phyloP scores from a whole-genome alignment of 2,888 invertebrate genomes.

The Exocentrus adspersus region DNA sequence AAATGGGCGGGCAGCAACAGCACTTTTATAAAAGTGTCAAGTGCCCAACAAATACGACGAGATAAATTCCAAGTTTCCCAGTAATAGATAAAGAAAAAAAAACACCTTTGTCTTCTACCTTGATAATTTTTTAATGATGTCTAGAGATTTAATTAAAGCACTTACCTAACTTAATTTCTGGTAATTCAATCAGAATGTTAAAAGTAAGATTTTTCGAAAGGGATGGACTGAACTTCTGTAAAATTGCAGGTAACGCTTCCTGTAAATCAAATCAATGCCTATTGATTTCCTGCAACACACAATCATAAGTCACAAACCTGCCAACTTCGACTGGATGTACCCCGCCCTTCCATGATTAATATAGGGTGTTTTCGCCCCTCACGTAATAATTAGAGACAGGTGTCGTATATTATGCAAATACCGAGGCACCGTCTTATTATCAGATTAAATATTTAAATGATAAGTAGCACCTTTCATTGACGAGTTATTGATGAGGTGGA shows the following conservation, averaged over 20 bases:
- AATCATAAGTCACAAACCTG: slow-evolving; percentile 30
- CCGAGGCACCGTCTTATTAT: slow-evolving; percentile 59
- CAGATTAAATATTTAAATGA: slow-evolving; percentile 63
- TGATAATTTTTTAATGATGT: no score
- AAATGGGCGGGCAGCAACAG: not conserved
- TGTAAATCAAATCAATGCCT: slow-evolving; percentile 12
- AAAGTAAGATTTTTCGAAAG: no score
- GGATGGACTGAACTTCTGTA: no score
- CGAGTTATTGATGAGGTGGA: slow-evolving; percentile 56
- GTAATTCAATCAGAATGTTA: no score
- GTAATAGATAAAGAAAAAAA: no score
- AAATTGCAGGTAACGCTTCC: not conserved
- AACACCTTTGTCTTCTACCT: no score
- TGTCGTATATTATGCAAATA: slow-evolving; percentile 62
- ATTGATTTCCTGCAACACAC: slow-evolving; percentile 19
- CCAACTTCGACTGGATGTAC: slow-evolving; percentile 29
- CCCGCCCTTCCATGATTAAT: slow-evolving; percentile 38
- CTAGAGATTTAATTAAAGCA: no score
- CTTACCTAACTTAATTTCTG: no score
- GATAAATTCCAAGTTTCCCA: no score
- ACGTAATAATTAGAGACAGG: slow-evolving; percentile 53
- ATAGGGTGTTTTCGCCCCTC: slow-evolving; percentile 38
- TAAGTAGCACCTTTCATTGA: slow-evolving; percentile 64
- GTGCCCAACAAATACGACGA: no score
- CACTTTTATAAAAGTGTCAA: no score